These are phyloP conservation scores for Criorhina ranunculi DNA, from an alignment of 2,888 invertebrate genomes.

Conservation along the genomic window DNA sequence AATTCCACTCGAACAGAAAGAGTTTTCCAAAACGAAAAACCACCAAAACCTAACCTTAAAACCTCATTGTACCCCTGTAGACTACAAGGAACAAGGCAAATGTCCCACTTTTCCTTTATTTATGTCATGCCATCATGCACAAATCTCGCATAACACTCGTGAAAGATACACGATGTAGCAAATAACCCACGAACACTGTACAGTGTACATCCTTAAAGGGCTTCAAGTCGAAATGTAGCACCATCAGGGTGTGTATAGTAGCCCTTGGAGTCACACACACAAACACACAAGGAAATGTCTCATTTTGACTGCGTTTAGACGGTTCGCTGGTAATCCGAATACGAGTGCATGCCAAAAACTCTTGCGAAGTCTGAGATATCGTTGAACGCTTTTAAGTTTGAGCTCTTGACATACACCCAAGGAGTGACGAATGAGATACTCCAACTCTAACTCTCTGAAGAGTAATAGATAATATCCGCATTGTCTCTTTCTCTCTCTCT, in stretches of 20 bases:
- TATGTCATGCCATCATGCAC: not conserved
- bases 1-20: not conserved
- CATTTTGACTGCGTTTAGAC: not conserved
- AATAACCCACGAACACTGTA: not conserved
- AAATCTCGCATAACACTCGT: slow-evolving; percentile 12
- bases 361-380: slow-evolving; percentile 28
- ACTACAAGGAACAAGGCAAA: not conserved
- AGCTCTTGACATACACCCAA: slow-evolving; percentile 44
- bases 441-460: slow-evolving; percentile 10
- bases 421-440: slow-evolving; percentile 13
- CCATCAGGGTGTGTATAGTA: slow-evolving; percentile 15
- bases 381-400: slow-evolving; percentile 50
- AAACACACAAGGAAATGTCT: slow-evolving; percentile 22
- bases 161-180: slow-evolving; percentile 4
- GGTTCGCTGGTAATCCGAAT: not conserved
- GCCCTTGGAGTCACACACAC: slow-evolving; percentile 2
- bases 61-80: not conserved
- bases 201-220: not conserved
- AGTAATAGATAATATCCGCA: slow-evolving; percentile 43
- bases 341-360: slow-evolving; percentile 18
- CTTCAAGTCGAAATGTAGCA: slow-evolving; percentile 21
- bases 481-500: not conserved
- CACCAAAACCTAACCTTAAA: not conserved
- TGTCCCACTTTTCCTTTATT: not conserved
- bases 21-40: not conserved